Conservation (phyloP, 2,888 invertebrate genomes). For the Oxytorus armatus region DNA sequence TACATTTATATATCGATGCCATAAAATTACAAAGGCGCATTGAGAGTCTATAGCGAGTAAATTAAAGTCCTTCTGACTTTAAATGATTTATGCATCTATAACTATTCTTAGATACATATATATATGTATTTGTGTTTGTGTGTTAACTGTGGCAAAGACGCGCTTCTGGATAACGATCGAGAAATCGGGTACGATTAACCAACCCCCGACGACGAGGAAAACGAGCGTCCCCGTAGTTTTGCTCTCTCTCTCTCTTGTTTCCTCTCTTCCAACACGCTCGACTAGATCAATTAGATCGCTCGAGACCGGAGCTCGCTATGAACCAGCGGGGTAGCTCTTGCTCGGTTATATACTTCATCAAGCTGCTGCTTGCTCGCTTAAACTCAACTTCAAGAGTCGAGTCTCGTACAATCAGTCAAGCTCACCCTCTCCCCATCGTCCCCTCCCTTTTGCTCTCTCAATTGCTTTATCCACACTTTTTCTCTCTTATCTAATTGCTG, state of each 20-base stretch:
- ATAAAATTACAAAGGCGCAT: not conserved
- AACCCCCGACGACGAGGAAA: slow-evolving; percentile 50
- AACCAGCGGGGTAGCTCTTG: slow-evolving; percentile 34
- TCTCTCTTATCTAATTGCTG: slow-evolving; percentile 63
- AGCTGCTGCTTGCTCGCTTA: slow-evolving; percentile 57
- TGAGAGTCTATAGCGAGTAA: not conserved
- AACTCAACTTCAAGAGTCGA: slow-evolving; percentile 62
- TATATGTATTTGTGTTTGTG: not conserved
- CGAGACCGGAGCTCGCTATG: slow-evolving; percentile 40
- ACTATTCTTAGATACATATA: not conserved
- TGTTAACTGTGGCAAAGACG: slow-evolving; percentile 18
- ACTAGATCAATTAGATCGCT: slow-evolving; percentile 66
- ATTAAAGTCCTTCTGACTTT: not conserved
- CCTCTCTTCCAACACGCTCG: slow-evolving; percentile 53
- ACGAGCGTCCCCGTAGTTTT: slow-evolving; percentile 41
- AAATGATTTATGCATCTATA: not conserved
- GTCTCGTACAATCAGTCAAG: slow-evolving; percentile 63
- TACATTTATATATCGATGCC: not conserved
- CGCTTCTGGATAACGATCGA: slow-evolving; percentile 61
- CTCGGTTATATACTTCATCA: slow-evolving; percentile 23
- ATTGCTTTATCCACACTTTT: slow-evolving; percentile 15
- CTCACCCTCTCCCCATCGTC: slow-evolving; percentile 34
- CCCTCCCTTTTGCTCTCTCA: slow-evolving; percentile 1
- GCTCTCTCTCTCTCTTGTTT: slow-evolving; percentile 34
- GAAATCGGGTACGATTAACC: slow-evolving; percentile 68